Conservation (phyloP, 2,113 vertebrate genomes). For the Aspidoscelis tigris region DNA sequence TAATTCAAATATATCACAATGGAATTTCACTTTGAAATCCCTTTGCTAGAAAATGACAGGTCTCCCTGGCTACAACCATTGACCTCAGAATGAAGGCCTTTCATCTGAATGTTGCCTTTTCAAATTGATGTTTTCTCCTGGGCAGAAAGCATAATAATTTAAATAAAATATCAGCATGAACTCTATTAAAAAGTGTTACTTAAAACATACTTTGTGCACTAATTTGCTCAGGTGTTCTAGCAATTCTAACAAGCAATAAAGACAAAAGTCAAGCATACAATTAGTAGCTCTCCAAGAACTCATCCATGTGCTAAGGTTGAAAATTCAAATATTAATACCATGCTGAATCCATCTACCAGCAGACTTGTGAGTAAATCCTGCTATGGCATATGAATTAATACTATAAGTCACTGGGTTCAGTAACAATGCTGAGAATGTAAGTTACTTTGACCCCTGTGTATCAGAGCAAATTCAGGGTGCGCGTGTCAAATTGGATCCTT, state of each 20-base stretch:
- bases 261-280: background rate
- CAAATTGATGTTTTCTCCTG: background rate
- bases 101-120: background rate
- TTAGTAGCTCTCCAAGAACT: no score
- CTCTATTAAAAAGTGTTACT: background rate
- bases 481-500: no score
- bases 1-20: background rate
- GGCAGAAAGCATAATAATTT: background rate
- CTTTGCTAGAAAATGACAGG: background rate
- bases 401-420: no score
- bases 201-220: background rate
- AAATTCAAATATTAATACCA: no score
- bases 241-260: background rate
- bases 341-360: no score
- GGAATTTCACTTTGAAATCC: background rate
- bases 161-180: background rate
- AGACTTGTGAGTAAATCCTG: no score
- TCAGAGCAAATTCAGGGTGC: no score
- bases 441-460: no score
- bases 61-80: background rate
- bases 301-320: no score
- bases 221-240: background rate
- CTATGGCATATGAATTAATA: no score
- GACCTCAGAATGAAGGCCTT: background rate
- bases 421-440: no score